phyloP scores from a whole-genome alignment of 2,113 vertebrate genomes.

The Fukomys damarensis region DNA sequence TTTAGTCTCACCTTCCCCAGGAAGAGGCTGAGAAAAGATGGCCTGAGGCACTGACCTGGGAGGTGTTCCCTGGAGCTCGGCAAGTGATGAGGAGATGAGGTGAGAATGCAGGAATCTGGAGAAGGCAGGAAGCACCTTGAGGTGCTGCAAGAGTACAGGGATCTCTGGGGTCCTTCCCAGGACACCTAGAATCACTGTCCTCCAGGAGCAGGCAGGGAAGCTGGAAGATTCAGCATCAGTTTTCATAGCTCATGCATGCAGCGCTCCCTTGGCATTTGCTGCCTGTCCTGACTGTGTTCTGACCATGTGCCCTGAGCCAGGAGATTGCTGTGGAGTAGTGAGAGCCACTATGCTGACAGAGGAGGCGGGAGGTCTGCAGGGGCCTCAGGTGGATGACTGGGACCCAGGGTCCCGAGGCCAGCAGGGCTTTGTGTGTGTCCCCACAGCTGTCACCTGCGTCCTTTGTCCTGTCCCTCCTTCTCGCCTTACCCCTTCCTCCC shows the following conservation, averaged over 20 bases:
- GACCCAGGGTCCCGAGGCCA: background rate
- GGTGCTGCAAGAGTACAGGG: rapidly evolving
- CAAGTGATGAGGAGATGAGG: background rate
- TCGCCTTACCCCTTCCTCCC: background rate
- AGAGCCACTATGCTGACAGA: background rate
- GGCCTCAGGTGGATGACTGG: rapidly evolving
- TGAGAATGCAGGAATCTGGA: background rate
- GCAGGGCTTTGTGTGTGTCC: background rate
- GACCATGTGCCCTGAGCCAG: background rate
- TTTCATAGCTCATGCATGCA: rapidly evolving
- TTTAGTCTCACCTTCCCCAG: background rate
- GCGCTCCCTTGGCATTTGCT: rapidly evolving
- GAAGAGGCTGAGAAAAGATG: background rate
- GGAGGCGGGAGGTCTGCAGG: no score
- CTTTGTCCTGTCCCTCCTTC: background rate
- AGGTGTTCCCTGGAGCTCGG: background rate
- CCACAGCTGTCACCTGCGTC: background rate
- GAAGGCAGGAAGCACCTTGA: background rate
- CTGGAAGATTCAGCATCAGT: rapidly evolving
- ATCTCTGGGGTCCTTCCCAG: background rate
- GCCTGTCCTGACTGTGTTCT: background rate
- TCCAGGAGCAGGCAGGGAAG: background rate
- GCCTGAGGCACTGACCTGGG: background rate
- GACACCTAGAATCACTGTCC: background rate
- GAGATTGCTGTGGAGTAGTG: background rate